A percentile compares a stretch with the other conserved stretches of the same genome.
Conservation (phyloP, 2,113 vertebrate species). For the Seriola quinqueradiata region DNA sequence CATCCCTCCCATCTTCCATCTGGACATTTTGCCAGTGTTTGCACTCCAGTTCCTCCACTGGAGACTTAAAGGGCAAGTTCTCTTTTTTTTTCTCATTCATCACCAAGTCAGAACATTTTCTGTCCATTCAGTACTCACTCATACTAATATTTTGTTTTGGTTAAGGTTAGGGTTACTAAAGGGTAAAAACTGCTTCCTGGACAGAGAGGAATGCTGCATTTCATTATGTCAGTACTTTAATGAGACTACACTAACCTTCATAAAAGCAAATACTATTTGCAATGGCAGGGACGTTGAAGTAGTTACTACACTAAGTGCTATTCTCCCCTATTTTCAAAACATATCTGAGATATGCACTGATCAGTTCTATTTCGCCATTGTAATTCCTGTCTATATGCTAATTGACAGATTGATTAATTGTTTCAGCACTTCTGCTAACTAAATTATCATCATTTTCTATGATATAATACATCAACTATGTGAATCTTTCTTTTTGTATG, state of each 20-base stretch:
- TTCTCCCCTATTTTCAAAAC: no score
- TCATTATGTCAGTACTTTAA: background rate
- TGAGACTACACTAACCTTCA: background rate
- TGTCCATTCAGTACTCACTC: background rate
- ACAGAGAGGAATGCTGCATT: background rate
- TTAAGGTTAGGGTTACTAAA: background rate
- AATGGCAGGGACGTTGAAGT: background rate
- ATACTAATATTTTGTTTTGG: conserved; percentile 7
- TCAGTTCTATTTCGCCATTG: no score
- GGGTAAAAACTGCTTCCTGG: background rate
- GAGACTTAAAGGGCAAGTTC: conserved; percentile 60
- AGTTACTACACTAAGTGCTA: no score
- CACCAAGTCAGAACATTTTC: conserved; percentile 26
- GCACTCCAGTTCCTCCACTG: conserved; percentile 61
- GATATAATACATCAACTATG: background rate
- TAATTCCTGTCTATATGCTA: no score
- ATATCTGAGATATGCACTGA: no score
- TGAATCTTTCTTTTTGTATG: background rate
- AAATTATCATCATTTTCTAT: background rate
- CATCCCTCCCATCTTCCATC: conserved; percentile 83
- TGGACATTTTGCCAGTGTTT: conserved; percentile 73
- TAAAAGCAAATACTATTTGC: background rate
- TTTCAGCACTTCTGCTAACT: background rate
- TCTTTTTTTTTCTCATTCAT: conserved; percentile 43
- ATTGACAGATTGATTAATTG: no score